Conservation (phyloP, 1,140 invertebrate species). For the Forficula auricularia region DNA sequence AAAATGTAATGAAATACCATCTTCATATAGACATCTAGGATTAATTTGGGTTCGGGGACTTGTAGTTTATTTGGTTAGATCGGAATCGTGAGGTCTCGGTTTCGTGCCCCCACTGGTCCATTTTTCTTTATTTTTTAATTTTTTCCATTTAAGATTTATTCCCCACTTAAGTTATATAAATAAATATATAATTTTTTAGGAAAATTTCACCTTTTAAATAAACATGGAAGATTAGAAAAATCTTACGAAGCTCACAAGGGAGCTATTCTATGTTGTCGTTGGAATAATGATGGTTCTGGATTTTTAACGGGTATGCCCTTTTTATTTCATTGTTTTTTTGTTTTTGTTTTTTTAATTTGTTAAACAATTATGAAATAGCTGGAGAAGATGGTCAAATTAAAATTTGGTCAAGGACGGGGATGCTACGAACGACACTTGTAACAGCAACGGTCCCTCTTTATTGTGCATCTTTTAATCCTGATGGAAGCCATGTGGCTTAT, state of each 20-base stretch:
- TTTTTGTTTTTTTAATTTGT: no score
- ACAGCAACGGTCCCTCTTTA: conserved; percentile 64
- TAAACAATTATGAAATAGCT: conserved; percentile 34
- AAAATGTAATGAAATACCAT: no score
- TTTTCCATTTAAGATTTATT: background rate
- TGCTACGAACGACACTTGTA: conserved; percentile 78
- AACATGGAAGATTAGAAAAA: conserved; percentile 81
- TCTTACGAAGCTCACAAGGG: conserved; percentile 81
- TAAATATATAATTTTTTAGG: conserved; percentile 29
- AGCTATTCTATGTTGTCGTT: conserved; percentile 65
- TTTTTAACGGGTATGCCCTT: conserved; percentile 55
- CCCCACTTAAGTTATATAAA: background rate
- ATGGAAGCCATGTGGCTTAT: conserved; percentile 67
- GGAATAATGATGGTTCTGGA: conserved; percentile 85
- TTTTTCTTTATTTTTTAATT: no score
- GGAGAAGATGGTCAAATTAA: conserved; percentile 94
- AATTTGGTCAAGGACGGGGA: conserved; percentile 90
- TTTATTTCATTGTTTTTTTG: background rate
- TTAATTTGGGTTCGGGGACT: no score
- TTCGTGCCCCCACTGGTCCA: background rate
- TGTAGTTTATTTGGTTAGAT: background rate
- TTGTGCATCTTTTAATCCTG: conserved; percentile 71
- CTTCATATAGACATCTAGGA: no score
- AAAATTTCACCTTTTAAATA: conserved; percentile 77
- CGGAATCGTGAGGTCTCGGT: background rate